Base-by-base conservation (phyloP, 2,113 vertebrate species). In the Struthio camelus region DNA sequence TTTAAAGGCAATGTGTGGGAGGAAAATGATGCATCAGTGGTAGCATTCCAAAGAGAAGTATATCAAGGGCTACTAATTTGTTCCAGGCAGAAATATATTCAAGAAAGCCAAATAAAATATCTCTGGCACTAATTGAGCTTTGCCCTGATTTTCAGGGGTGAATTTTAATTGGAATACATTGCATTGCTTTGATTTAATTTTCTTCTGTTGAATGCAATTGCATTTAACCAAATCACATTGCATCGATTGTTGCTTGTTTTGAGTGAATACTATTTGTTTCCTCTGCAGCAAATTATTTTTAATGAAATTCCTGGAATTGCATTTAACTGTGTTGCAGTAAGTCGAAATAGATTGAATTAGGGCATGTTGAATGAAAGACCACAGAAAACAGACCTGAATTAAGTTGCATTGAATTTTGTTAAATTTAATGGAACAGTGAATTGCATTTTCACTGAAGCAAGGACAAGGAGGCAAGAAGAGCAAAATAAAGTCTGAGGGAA, bases 291-390 rank as follows among this genome's bases (percentile, higher is more conserved):
- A 97, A 95, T 94, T 85, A 85, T 95, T 95, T 96, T 85, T 83
- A 97, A 97, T 96, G 94, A 88, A 95, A 96, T 95, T 93, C 91
- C 85, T 91, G 67, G 75, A 93, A 97, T 42, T 95, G 91, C 92
- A 87, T 95, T 89, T 92, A 87, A 89, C 62, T 75, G 79, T 59
- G 71, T 66, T 91, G 94, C 85, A 94, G 82, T 94, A 94, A 85
- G 94, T 85, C 0, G 9, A 90, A 96, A 94, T 19, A 66, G 95
- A 96, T 97, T 93, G 91, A 97, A 96, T 95, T 93, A 96, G 87
- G 93, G 79, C n/a, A 12, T 30, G 22, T 6, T 59, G 93, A 91
- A 91, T 56, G 58, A 83, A 94, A 82, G 90, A 64, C 3, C 67
- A 62, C 82, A 15, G 89, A 91, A 93, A 97, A 89, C 28, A 77